phyloP scores from a whole-genome alignment of 1,140 invertebrate species.

The Drosophila athabasca region DNA sequence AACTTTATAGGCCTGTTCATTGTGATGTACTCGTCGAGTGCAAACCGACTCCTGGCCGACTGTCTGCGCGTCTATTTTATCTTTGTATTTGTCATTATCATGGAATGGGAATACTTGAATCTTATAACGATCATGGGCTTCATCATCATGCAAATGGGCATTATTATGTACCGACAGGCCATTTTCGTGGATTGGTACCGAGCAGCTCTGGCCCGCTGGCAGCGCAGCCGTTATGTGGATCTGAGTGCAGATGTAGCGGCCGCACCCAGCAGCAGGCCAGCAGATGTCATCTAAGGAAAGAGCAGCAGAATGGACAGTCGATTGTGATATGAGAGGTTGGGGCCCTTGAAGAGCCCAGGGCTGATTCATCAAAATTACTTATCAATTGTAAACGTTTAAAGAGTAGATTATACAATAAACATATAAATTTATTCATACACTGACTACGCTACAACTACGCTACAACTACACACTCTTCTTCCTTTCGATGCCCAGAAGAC shows the following conservation, averaged over 20 bases:
- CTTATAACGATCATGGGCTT: constrained; percentile 92
- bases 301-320: constrained; percentile 2
- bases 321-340: constrained; percentile 66
- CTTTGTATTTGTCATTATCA: constrained; percentile 91
- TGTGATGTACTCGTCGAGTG: constrained; percentile 97
- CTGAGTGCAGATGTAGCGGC: constrained; percentile 34
- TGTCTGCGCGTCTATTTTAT: constrained; percentile 95
- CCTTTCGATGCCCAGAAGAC: constrained; percentile 87
- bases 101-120: constrained; percentile 92
- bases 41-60: constrained; percentile 96
- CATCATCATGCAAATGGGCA: constrained; percentile 88
- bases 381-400: constrained; percentile 32
- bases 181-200: constrained; percentile 84
- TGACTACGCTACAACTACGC: neutral
- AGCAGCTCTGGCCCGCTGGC: constrained; percentile 51
- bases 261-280: constrained; percentile 66
- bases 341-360: constrained; percentile 34
- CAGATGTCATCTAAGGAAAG: constrained; percentile 64
- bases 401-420: constrained; percentile 7
- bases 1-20: constrained; percentile 98
- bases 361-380: constrained; percentile 50
- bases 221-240: constrained; percentile 65
- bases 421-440: constrained; percentile 16
- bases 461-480: constrained; percentile 37
- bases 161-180: constrained; percentile 91